A percentile compares a stretch with the other conserved stretches of the same genome.
Conservation (phyloP, 2,113 vertebrate species). For the Oreotragus oreotragus region DNA sequence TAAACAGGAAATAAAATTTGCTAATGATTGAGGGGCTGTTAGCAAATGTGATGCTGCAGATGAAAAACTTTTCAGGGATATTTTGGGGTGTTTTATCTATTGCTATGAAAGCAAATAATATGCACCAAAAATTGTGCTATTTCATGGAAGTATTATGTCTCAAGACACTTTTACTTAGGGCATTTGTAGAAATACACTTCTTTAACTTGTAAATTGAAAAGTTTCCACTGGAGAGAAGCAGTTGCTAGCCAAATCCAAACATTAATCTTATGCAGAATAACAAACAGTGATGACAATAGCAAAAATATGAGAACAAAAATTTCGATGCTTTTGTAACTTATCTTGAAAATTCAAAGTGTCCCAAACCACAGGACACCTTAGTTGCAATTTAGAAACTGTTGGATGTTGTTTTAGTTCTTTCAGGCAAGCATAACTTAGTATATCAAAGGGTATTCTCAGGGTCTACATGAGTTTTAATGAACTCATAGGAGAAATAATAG, state of each 20-base stretch:
- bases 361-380: background rate
- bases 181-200: background rate
- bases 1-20: slow-evolving; percentile 32
- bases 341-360: background rate
- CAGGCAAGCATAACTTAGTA: background rate
- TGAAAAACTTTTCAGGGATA: background rate
- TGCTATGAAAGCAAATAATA: background rate
- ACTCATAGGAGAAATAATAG: background rate
- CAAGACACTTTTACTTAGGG: background rate
- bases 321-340: background rate
- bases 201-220: background rate
- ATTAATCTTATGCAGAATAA: background rate
- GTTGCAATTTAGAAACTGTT: background rate
- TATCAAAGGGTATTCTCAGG: background rate
- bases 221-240: background rate
- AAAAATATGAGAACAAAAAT: background rate
- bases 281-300: background rate
- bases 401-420: background rate
- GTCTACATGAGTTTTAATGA: background rate
- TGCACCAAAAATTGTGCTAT: background rate
- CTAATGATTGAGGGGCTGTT: slow-evolving; percentile 20
- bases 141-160: background rate
- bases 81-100: background rate
- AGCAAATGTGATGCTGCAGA: slow-evolving; percentile 12
- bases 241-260: background rate